phyloP scores from a whole-genome alignment of 2,113 vertebrate genomes.

The Lagopus leucura region DNA sequence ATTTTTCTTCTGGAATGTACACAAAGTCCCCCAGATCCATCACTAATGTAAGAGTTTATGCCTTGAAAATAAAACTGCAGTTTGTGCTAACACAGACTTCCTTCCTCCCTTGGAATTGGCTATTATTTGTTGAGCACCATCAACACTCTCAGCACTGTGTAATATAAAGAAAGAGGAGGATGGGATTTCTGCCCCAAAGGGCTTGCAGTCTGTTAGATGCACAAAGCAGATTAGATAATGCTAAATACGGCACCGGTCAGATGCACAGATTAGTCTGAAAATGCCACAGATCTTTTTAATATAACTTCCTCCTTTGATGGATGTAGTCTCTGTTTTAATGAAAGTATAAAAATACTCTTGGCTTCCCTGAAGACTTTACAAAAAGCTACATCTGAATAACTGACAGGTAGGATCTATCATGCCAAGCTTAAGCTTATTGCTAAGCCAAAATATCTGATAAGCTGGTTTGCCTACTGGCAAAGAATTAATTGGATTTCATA shows the following conservation, averaged over 20 bases:
- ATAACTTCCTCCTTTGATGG: constrained; percentile 50
- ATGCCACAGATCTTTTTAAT: constrained; percentile 61
- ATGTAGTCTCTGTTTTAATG: constrained; percentile 65
- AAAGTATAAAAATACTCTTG: constrained; percentile 65
- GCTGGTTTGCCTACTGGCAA: constrained; percentile 66
- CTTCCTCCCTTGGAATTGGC: background rate
- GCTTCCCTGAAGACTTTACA: constrained; percentile 65
- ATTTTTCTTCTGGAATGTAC: background rate
- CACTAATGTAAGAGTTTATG: background rate
- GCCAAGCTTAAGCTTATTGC: constrained; percentile 68
- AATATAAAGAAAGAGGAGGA: constrained; percentile 30
- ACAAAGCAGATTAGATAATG: constrained; percentile 49
- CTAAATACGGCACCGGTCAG: constrained; percentile 31
- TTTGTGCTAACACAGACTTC: background rate
- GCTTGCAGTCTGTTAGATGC: constrained; percentile 50
- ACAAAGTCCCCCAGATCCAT: background rate
- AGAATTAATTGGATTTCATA: constrained; percentile 75
- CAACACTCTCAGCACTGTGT: background rate
- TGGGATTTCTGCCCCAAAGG: constrained; percentile 57
- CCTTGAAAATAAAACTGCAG: background rate
- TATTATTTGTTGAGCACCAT: constrained; percentile 5
- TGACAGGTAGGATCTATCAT: constrained; percentile 75
- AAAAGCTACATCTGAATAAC: constrained; percentile 61
- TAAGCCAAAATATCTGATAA: constrained; percentile 68
- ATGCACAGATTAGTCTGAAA: constrained; percentile 53